Conservation (phyloP, 1,140 invertebrate genomes). For the Drosophila tsacasi region DNA sequence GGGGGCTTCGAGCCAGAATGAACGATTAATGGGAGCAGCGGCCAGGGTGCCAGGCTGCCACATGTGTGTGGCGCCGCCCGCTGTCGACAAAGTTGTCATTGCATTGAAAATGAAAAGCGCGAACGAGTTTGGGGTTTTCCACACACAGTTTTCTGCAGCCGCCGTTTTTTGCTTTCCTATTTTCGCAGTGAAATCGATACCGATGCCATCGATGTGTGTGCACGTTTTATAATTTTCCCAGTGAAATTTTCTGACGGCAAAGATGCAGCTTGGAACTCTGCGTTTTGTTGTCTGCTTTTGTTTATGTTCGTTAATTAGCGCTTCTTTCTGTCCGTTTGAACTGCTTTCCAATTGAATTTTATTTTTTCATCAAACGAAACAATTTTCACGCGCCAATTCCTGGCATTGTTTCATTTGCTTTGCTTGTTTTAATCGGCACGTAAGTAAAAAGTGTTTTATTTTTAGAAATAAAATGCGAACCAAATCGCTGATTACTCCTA, state of each 20-base stretch:
- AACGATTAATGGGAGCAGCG: slow-evolving; percentile 39
- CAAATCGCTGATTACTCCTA: not conserved
- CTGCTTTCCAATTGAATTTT: slow-evolving; percentile 75
- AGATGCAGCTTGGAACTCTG: slow-evolving; percentile 53
- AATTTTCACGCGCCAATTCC: slow-evolving; percentile 80
- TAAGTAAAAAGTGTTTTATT: slow-evolving; percentile 64
- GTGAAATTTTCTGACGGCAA: slow-evolving; percentile 57
- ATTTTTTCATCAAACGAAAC: slow-evolving; percentile 74
- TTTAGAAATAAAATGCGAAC: slow-evolving; percentile 63
- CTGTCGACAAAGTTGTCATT: slow-evolving; percentile 62
- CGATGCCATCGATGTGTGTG: slow-evolving; percentile 59
- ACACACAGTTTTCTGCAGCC: slow-evolving; percentile 49
- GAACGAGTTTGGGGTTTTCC: slow-evolving; percentile 63
- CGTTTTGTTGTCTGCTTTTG: slow-evolving; percentile 48
- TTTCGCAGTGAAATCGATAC: slow-evolving; percentile 76
- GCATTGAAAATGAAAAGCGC: slow-evolving; percentile 77
- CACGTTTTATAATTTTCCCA: slow-evolving; percentile 64
- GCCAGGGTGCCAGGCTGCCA: slow-evolving; percentile 10
- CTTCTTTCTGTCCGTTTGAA: slow-evolving; percentile 45
- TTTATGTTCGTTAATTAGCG: slow-evolving; percentile 69
- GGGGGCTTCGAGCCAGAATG: slow-evolving; percentile 23
- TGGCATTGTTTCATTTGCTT: slow-evolving; percentile 52
- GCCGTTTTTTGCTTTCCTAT: slow-evolving; percentile 39
- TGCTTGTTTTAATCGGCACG: slow-evolving; percentile 54
- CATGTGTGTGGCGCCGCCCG: slow-evolving; percentile 36